Conservation (phyloP, 1,140 invertebrate genomes). For the Temnothorax longispinosus region DNA sequence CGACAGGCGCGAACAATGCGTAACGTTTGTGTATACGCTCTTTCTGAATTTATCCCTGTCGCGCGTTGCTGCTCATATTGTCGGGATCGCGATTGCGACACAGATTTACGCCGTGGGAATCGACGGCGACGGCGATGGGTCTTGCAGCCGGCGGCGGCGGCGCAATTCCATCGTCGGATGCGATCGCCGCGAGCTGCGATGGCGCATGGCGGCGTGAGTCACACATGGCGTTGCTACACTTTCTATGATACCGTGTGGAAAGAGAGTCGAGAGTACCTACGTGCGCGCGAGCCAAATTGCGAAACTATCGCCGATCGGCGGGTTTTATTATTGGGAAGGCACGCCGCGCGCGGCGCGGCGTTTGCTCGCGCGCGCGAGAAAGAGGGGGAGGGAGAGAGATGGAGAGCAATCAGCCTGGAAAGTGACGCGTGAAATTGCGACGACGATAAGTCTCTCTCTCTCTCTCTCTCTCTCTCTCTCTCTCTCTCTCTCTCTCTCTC, state of each 20-base stretch:
- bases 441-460: not conserved
- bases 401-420: conserved; percentile 35
- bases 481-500: too few species aligned
- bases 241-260: conserved; percentile 72
- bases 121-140: conserved; percentile 15
- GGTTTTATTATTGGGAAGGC: conserved; percentile 47
- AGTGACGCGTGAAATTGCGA: conserved; percentile 59
- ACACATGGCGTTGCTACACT: conserved; percentile 72
- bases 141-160: conserved; percentile 9
- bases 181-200: conserved; percentile 39
- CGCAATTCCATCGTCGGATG: conserved; percentile 62
- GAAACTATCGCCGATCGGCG: conserved; percentile 47
- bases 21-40: not conserved
- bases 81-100: conserved; percentile 77
- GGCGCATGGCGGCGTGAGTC: conserved; percentile 70
- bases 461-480: too few species aligned
- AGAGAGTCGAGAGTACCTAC: conserved; percentile 36
- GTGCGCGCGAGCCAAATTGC: conserved; percentile 27
- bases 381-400: not conserved
- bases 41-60: not conserved
- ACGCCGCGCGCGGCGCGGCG: not conserved
- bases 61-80: conserved; percentile 15
- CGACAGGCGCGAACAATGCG: not conserved
- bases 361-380: not conserved
- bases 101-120: conserved; percentile 79